These are phyloP conservation scores for Epinephelus lanceolatus DNA, from an alignment of 2,113 vertebrate species.

Conservation along the genomic window DNA sequence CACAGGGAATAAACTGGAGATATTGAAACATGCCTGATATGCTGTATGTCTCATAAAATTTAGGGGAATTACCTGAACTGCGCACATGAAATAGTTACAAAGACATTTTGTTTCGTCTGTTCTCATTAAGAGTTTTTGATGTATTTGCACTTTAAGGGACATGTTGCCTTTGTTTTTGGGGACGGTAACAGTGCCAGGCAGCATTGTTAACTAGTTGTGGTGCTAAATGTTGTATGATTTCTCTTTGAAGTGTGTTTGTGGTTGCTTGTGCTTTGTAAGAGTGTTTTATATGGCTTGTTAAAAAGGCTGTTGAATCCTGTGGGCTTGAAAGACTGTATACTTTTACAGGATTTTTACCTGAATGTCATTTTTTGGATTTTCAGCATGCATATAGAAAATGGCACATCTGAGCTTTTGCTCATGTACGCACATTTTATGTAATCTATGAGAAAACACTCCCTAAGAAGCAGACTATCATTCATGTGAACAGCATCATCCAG, in stretches of 20 bases:
- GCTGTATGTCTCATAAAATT: background rate
- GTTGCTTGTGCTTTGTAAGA: background rate
- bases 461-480: background rate
- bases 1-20: background rate
- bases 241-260: background rate
- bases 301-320: background rate
- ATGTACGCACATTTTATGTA: too few species aligned
- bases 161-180: background rate
- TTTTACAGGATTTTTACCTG: background rate
- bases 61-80: background rate
- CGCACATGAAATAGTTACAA: background rate
- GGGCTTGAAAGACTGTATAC: fast-evolving
- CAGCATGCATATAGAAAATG: background rate
- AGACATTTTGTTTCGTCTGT: background rate
- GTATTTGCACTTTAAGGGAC: slow-evolving; percentile 24
- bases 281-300: background rate
- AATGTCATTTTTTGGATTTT: background rate
- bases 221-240: background rate
- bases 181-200: background rate
- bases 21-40: background rate
- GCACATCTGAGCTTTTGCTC: background rate
- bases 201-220: background rate
- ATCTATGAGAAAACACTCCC: background rate
- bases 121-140: background rate
- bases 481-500: background rate